Percentiles rank a stretch among this genome's conserved stretches.
Evolutionary conservation across 2,888 invertebrate genomes (phyloP).

Genomic region (Protodeltote pygarga): DNA sequence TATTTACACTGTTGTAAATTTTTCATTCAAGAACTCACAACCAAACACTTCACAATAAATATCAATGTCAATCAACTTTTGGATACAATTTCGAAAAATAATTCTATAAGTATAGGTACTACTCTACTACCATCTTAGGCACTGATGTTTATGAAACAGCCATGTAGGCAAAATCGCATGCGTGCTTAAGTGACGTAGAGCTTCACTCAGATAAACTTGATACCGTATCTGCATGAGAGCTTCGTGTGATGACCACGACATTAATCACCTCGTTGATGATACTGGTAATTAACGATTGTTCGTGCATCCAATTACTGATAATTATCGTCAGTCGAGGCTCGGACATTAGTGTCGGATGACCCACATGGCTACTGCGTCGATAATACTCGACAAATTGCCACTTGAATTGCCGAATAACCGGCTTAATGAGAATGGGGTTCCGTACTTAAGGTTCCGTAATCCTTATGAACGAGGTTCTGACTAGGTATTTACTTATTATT

Average conservation of each 20-base stretch:
- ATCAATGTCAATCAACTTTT: too few species aligned
- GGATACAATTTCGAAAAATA: too few species aligned
- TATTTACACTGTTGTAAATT: too few species aligned
- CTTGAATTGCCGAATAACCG: not conserved
- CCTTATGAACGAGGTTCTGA: too few species aligned
- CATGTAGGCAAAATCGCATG: conserved; percentile 19
- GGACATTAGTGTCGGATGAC: conserved; percentile 34
- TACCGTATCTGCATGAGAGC: conserved; percentile 23
- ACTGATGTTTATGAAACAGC: too few species aligned
- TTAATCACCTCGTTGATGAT: conserved; percentile 37
- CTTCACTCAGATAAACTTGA: conserved; percentile 31
- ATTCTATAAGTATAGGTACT: too few species aligned
- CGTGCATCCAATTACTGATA: conserved; percentile 51
- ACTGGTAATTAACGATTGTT: conserved; percentile 46
- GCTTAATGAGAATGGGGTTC: too few species aligned
- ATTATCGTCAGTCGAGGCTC: conserved; percentile 39
- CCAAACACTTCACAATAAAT: too few species aligned
- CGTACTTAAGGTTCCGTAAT: too few species aligned
- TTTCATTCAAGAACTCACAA: too few species aligned
- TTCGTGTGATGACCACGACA: conserved; percentile 21
- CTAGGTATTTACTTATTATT: too few species aligned
- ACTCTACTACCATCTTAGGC: too few species aligned
- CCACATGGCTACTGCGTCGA: conserved; percentile 39
- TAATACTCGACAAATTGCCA: conserved; percentile 19
- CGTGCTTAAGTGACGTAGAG: conserved; percentile 37